A percentile compares a stretch with the other conserved stretches of the same genome.
Conservation (phyloP, 2,113 vertebrate species). For the Gracilinanus agilis region DNA sequence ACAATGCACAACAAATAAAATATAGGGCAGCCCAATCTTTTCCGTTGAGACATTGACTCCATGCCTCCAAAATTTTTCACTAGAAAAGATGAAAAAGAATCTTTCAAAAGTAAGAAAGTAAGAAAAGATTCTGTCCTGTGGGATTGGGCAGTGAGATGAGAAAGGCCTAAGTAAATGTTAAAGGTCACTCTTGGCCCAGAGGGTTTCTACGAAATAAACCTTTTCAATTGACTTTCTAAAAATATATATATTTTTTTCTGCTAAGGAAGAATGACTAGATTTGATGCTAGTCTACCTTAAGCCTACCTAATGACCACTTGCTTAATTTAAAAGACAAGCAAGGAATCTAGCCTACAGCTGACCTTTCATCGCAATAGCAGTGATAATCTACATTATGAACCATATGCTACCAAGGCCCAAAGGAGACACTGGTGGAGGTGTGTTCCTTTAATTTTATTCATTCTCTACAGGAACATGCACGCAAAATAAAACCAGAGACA, state of each 20-base stretch:
- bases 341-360: neutral
- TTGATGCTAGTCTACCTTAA: neutral
- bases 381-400: neutral
- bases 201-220: neutral
- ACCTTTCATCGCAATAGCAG: neutral
- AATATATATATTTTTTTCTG: neutral
- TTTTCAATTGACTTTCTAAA: neutral
- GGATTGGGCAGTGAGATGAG: neutral
- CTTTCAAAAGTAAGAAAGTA: constrained; percentile 22
- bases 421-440: neutral
- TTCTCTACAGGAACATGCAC: neutral
- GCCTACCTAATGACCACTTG: neutral
- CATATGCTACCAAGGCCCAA: neutral
- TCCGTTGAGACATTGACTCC: neutral
- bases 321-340: neutral
- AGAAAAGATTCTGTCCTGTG: neutral
- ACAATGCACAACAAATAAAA: neutral
- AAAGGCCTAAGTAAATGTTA: neutral
- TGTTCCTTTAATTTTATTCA: neutral
- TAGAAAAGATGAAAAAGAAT: neutral
- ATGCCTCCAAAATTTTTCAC: neutral
- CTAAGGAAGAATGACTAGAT: neutral
- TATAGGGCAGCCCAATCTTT: neutral
- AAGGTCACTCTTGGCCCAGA: neutral
- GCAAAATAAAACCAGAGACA: constrained; percentile 8